A percentile compares a stretch with the other conserved stretches of the same genome.
Evolutionary conservation across 2,797 vertebrate genomes (phyloP).

Genomic region (Bovichtus diacanthus): DNA sequence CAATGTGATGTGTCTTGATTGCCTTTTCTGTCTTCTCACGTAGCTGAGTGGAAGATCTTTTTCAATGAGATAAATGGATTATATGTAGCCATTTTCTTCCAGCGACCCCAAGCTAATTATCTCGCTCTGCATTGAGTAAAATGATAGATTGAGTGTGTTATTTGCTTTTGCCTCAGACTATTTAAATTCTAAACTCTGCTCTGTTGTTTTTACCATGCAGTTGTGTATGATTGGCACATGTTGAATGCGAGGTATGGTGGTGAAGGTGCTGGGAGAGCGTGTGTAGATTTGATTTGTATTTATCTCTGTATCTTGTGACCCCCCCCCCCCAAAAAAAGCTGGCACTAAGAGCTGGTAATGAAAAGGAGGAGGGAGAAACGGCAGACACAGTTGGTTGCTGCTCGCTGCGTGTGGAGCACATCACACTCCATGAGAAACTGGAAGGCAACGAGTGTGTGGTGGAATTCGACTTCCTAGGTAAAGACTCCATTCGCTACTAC

Average conservation of each 20-base stretch:
- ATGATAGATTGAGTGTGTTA: constrained; percentile 41
- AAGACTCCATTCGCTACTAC: constrained; percentile 88
- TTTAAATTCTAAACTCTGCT: constrained; percentile 10
- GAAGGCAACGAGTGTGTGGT: constrained; percentile 77
- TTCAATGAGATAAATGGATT: constrained; percentile 35
- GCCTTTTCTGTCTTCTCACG: constrained; percentile 28
- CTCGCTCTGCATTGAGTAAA: constrained; percentile 23
- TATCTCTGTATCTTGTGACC: constrained; percentile 44
- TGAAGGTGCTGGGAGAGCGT: background rate
- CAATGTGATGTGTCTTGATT: constrained; percentile 17
- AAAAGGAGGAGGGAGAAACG: constrained; percentile 88
- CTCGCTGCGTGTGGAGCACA: constrained; percentile 86
- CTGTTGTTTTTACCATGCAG: background rate
- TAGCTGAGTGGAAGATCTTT: constrained; percentile 16
- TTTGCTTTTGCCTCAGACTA: constrained; percentile 33
- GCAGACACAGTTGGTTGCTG: constrained; percentile 89
- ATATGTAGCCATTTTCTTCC: constrained; percentile 30
- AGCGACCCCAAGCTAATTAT: constrained; percentile 43
- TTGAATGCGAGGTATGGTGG: background rate
- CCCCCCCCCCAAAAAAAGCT: constrained; percentile 73
- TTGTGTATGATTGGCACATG: background rate
- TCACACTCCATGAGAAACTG: constrained; percentile 80
- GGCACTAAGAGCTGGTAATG: constrained; percentile 87
- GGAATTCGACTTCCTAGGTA: constrained; percentile 89
- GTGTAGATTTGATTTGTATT: constrained; percentile 12